Evolutionary conservation across 2,888 invertebrate genomes (phyloP), one percentile per base, ranked within the genome.

Genomic region (Drosophila bunnanda): DNA sequence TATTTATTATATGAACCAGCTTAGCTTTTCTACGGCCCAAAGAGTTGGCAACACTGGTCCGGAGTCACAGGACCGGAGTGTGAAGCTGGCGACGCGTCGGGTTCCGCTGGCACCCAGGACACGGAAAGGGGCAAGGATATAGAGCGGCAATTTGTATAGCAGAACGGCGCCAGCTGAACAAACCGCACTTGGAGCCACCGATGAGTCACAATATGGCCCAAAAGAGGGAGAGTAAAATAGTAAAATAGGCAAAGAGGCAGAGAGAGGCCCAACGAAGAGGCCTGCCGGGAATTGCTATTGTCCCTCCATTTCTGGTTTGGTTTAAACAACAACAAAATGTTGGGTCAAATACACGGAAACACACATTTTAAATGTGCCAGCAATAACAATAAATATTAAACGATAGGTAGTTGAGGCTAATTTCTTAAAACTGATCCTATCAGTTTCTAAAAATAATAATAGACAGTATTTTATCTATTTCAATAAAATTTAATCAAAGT

Each of bases 131-230:
- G 72, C 76, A 78, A 76, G 76, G 81, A 81, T 81, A 78, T 76
- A 81, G 81, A 86, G 74, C 78, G 78, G 83, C 82, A 80, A 83
- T 81, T 86, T 78, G 78, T 88, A 88, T 78, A 80, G 75, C 82
- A 79, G 77, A 82, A 82, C 83, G 90, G 90, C 90, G 90, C 90
- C 90, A 90, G 80, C 78, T 66, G 71, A 83, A 83, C 80, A 76
- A 78, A 83, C 82, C 83, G 71, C 83, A 81, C 62, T 48, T 81
- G 78, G 62, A 75, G 57, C 34, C 64, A 56, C 62, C 69, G 86
- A 87, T 87, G 87, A 87, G 82, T 84, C 84, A 84, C 80, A 71
- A 69, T 64, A 61, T 74, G 65, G 62, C 57, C 65, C 50, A 55
- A 60, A 67, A 44, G 62, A 46, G 46, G 55, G 30, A 54, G 57